These are phyloP conservation scores for Formica selysi DNA, from an alignment of 1,140 invertebrate species.

Conservation along the genomic window DNA sequence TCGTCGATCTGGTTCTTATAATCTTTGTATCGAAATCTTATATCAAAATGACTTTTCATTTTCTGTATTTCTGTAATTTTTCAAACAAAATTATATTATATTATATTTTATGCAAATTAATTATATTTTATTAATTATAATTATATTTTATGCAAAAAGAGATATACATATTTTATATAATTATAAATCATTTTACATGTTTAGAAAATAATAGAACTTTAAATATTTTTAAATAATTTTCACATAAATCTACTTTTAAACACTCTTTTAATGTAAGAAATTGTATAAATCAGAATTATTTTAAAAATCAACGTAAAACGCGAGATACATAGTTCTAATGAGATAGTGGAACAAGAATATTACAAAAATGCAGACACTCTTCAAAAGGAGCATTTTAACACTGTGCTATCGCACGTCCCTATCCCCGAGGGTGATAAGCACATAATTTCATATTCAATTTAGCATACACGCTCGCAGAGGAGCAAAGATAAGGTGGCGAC, in stretches of 20 bases:
- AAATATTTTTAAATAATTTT: not conserved
- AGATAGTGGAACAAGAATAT: conserved; percentile 24
- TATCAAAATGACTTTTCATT: not conserved
- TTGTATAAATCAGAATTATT: not conserved
- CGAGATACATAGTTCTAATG: not conserved
- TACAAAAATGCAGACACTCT: not conserved
- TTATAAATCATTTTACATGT: not conserved
- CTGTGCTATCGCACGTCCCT: conserved; percentile 52
- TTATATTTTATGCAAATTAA: not conserved
- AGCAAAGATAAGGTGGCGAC: conserved; percentile 83
- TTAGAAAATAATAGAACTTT: not conserved
- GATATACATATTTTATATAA: too few species aligned
- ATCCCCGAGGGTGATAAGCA: conserved; percentile 81
- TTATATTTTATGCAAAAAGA: not conserved
- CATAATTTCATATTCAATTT: conserved; percentile 87
- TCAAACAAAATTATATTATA: not conserved
- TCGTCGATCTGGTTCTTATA: not conserved
- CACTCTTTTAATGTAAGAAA: not conserved
- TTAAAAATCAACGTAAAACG: conserved; percentile 6
- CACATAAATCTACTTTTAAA: not conserved
- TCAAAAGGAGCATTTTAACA: conserved; percentile 48
- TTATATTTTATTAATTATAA: not conserved
- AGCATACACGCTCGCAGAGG: conserved; percentile 82
- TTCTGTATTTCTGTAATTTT: not conserved
- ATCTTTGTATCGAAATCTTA: not conserved